phyloP scores from a whole-genome alignment of 2,113 vertebrate genomes.

The Phylloscopus trochilus region DNA sequence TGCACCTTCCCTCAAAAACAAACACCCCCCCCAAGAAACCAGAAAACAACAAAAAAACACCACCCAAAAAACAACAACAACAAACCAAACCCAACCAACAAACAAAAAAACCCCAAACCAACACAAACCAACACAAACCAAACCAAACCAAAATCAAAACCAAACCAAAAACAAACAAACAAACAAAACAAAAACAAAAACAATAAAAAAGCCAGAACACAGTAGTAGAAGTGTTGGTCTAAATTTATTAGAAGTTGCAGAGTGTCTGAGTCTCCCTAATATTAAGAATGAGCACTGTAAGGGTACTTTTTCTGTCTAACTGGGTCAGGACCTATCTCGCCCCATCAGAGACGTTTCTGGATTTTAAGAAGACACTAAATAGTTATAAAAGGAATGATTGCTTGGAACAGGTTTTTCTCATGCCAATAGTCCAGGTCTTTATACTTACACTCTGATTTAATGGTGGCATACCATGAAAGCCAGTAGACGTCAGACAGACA shows the following conservation, averaged over 20 bases:
- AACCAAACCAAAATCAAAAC: no score
- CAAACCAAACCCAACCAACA: neutral
- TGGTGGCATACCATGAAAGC: neutral
- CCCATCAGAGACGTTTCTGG: neutral
- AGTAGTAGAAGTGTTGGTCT: neutral
- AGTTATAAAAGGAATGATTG: neutral
- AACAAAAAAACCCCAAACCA: neutral
- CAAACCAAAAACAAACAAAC: no score
- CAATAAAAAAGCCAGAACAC: no score
- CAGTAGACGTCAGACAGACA: neutral
- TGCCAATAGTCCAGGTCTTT: neutral
- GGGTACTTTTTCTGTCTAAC: fast-evolving
- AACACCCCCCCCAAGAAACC: neutral
- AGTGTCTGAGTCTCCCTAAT: neutral
- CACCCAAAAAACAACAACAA: neutral
- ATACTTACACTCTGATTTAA: neutral
- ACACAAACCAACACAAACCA: neutral
- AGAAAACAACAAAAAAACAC: neutral
- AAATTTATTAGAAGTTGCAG: neutral
- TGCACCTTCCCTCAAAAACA: neutral
- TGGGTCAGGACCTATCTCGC: fast-evolving
- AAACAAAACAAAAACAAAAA: neutral
- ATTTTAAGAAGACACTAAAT: neutral
- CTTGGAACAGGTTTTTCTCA: neutral
- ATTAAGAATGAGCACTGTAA: neutral